Evolutionary conservation across 2,888 invertebrate species (phyloP), one percentile per base, ranked within the genome.

Genomic region (Caenorhabditis sp.): DNA sequence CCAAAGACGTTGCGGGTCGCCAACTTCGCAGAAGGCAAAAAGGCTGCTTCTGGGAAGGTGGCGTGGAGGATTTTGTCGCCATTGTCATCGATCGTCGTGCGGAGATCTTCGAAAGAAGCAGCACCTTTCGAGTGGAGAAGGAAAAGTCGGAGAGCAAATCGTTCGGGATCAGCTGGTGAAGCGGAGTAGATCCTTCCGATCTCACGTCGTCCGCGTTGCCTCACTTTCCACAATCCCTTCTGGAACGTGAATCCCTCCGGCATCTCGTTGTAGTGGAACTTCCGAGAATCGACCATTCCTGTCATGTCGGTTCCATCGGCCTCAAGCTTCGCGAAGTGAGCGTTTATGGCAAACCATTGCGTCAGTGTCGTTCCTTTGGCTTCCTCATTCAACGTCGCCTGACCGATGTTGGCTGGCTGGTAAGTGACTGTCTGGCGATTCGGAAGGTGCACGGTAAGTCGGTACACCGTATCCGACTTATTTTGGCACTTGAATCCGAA

Each of bases 401-500:
- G 22, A 37, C 67, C 74, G 1, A 32, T 50, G 3, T 70, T 24
- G 62, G n/a, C n/a, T n/a, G n/a, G n/a, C n/a, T n/a, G n/a, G n/a
- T 51, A 84, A 11, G 58, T 51, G 26, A 80, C 51, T 13, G 53
- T 26, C 20, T 87, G 87, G 22, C 62, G 32, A 13, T 60, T 81
- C 18, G 55, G 61, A 51, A 87, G 47, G 40, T 87, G 87, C 0
- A 87, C 71, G 20, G 60, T 32, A 20, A 87, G 64, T 4, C 47
- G 62, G 5, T 44, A 18, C n/a, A 70, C 60, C 0, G 70, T 0
- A 1, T n/a, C n/a, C n/a, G n/a, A n/a, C n/a, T n/a, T n/a, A n/a
- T n/a, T n/a, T n/a, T n/a, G n/a, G n/a, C n/a, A n/a, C 13, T 24
- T 9, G 56, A 60, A 90, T 56, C 87, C 76, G 22, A 61, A 64